Evolutionary conservation across 2,797 vertebrate species (phyloP), one percentile per base, ranked within the genome.

Genomic region (Apodemus agrarius): DNA sequence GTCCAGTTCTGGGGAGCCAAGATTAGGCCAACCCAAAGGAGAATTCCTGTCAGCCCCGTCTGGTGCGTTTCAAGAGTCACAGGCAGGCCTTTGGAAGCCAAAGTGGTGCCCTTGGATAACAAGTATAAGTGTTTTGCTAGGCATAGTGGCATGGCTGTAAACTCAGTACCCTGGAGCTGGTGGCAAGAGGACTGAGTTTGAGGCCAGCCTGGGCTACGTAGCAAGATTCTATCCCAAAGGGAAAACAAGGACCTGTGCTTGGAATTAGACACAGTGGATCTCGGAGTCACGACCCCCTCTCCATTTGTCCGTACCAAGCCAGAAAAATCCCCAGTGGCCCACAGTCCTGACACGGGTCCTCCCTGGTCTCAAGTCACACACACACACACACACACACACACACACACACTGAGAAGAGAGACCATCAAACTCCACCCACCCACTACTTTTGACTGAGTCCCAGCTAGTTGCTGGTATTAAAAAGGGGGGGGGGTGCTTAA

Each of bases 381-480:
- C 11, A 92, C n/a, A 49, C 37, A 61, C 59, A 59, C 59, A 57
- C 87, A 8, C 11, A 92, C n/a, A 49, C 37, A 26, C 59, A 61
- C 59, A 57, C 87, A 8, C 9, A 92, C n/a, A 49, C 37, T 19
- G 34, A 24, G 14, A 34, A 34, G 57, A 34, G 49, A 92, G 93
- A 43, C 43, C 14, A 3, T 16, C 78, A 34, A 52, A 16, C 14
- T 92, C 85, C 52, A 16, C 72, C 22, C 29, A 31, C 12, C 65
- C 65, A 16, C 26, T 16, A 22, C 40, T 94, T 16, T 46, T 0
- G n/a, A 52, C 84, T 93, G 94, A 96, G 92, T 10, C 75, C 22
- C 93, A 89, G 61, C 63, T 96, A 81, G 95, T 94, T 79, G 52
- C 84, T 88, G 89, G 40, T 67, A 89, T 72, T 95, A 94, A 63